Evolutionary conservation across 1,140 invertebrate species (phyloP), one percentile per base, ranked within the genome.

Genomic region (Drosophila chauvacae): DNA sequence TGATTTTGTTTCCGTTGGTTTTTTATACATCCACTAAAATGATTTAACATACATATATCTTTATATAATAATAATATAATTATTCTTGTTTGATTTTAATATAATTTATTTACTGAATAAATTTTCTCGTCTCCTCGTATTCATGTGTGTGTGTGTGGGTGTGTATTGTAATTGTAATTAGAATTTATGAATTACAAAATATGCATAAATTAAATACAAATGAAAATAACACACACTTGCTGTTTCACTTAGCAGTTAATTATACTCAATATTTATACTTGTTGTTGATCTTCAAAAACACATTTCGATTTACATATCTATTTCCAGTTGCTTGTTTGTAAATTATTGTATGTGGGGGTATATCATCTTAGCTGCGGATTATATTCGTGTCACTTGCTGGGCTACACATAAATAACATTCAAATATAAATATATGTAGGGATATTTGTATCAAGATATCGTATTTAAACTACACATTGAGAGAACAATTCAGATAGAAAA

Each of bases 1-100:
- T 76, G 59, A 78, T 83, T 88, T 88, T 65, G 57, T 78, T 78
- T 81, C 66, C 53, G 44, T 81, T 77, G 50, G 50, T 26, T 81
- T 80, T 80, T 88, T 83, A 80, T 78, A 88, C 84, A 88, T 88
- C 84, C 77, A 87, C 84, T 87, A 87, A 87, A 87, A 87, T 87
- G 84, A 87, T 87, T 87, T 87, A 87, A 87, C 84, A 88, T 87
- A 87, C 77, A 88, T 86, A 80, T 79, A 70, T 81, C 61, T 73
- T 73, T 77, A 68, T 77, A 68, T 80, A 55, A 55, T 55, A 35
- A 76, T 66, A 81, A 71, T 76, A 77, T 76, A 86, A 69, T 70
- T 80, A 77, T 87, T 74, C 58, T 64, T 75, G 55, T 64, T 82
- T 82, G 47, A 63, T 77, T 81, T 55, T 72, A 73, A 77, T 78